phyloP scores from a whole-genome alignment of 2,797 vertebrate species.

The Florisuga fusca region DNA sequence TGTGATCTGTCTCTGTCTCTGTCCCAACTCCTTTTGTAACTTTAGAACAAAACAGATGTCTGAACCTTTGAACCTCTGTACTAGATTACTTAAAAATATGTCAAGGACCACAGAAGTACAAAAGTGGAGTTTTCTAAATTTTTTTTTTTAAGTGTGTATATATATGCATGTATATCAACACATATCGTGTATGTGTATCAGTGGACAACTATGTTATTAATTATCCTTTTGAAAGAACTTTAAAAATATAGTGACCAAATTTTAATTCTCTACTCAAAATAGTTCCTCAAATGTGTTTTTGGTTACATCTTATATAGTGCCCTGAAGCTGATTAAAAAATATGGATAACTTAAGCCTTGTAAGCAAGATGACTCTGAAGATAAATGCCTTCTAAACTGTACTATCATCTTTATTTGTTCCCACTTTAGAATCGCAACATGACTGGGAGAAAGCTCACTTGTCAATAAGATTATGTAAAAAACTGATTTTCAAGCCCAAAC shows the following conservation, averaged over 20 bases:
- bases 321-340: not conserved
- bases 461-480: not conserved
- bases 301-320: not conserved
- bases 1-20: not conserved
- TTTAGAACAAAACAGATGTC: not conserved
- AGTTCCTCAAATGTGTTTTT: not conserved
- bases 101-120: not conserved
- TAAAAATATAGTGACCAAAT: not conserved
- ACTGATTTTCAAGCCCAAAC: not conserved
- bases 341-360: not conserved
- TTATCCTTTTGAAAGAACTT: not conserved
- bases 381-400: not conserved
- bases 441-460: not conserved
- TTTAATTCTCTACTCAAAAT: not conserved
- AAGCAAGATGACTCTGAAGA: not conserved
- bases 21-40: not conserved
- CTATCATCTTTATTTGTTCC: not conserved
- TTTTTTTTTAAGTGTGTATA: not conserved
- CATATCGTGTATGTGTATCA: not conserved
- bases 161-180: too few species aligned
- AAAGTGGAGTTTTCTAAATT: not conserved
- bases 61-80: not conserved
- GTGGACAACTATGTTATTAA: not conserved
- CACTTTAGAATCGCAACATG: accelerated
- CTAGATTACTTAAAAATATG: not conserved